Evolutionary conservation across 1,140 invertebrate genomes (phyloP), one percentile per base, ranked within the genome.

Genomic region (Anthonomus grandis): DNA sequence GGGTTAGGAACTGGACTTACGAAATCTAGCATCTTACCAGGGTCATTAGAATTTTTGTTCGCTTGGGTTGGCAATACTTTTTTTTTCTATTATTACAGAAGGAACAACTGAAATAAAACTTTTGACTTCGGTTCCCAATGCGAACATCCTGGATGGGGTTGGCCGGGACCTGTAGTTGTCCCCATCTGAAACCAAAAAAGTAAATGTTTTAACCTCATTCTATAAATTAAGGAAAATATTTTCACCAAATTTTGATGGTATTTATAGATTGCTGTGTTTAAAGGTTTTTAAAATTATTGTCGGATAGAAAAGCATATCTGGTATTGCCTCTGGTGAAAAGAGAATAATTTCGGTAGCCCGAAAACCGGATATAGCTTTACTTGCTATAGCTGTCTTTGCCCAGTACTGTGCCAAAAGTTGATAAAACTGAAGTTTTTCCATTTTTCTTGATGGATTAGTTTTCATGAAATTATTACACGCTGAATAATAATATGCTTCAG

Each of bases 361-460:
- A 46, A 63, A 63, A n/a, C 51, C 50, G 5, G 51, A 63, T 37
- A 53, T 51, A 27, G 45, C 61, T 38, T 63, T 60, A 10, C 42
- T 48, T 47, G 46, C 31, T 3, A 25, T 19, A 38, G 52, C 57
- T 44, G 50, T 13, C 46, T 57, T 54, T 44, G 24, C 19, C 50
- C 60, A 59, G 17, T 36, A 25, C 34, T 50, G 31, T 31, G 50
- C 25, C 24, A 60, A 37, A 18, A 63, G 27, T 21, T 41, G 12
- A 25, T 39, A 50, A 46, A 60, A 60, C n/a, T 45, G 24, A 19
- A 63, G 22, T 36, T 51, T 55, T 10, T 6, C 42, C 31, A 63
- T 55, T 56, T 34, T 50, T 46, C 44, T 34, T 6, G 8, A 24
- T 39, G 58, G 45, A 50, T 57, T 57, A 13, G 10, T 27, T 57